Conservation (phyloP, 2,113 vertebrate species). For the Poicephalus gulielmi region DNA sequence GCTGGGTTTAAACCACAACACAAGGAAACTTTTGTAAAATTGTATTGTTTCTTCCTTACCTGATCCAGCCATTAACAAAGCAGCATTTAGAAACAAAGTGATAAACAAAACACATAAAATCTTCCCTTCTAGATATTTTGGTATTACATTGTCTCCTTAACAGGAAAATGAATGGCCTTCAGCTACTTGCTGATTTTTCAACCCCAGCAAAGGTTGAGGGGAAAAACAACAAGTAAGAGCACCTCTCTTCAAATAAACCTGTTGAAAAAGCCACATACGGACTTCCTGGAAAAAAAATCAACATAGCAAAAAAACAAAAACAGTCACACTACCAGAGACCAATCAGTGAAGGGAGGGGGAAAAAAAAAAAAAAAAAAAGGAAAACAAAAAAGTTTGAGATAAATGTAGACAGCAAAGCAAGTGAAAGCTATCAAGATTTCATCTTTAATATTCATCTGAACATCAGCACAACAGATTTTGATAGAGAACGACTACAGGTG, state of each 20-base stretch:
- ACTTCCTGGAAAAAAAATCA: neutral
- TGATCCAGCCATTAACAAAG: neutral
- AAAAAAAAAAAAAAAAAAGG: too few relatives aligned
- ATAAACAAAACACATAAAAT: neutral
- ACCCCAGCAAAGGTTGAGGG: neutral
- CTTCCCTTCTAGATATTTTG: neutral
- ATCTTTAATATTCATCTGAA: neutral
- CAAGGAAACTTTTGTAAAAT: neutral
- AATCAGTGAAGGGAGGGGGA: fast-evolving
- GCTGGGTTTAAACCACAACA: neutral
- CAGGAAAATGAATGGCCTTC: neutral
- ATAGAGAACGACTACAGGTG: neutral
- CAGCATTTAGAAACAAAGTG: neutral
- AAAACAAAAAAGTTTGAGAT: neutral
- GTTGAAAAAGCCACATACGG: neutral
- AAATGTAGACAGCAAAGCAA: fast-evolving
- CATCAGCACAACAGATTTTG: neutral
- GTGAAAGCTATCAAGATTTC: neutral
- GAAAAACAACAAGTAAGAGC: neutral
- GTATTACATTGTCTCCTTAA: neutral
- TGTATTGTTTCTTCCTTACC: neutral
- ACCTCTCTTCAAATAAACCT: neutral
- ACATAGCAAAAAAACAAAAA: neutral
- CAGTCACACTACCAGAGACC: neutral
- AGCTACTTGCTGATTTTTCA: neutral